Base-by-base conservation (phyloP, 53 echinoderm and acorn worm species). In the Zoroaster sp. region DNA sequence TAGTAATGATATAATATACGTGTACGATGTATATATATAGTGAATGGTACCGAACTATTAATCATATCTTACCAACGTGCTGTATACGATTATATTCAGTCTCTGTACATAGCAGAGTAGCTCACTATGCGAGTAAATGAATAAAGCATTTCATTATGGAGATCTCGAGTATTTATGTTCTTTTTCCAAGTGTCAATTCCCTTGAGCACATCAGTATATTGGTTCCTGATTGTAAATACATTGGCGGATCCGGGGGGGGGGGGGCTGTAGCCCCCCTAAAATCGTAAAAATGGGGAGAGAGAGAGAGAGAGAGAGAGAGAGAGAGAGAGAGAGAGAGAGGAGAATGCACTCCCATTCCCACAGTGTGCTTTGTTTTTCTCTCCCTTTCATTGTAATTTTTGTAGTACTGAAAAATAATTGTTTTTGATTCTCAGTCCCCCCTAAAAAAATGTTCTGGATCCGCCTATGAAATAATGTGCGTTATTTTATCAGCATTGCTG, bases 11-110 rank as follows among this genome's bases (percentile, higher is more conserved):
- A 83, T 66, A 51, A 70, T 78, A 54, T 59, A 81, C 83, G 39
- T 83, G 83, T 83, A 80, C 59, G 17, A 21, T 83, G 23, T 28
- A 55, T 79, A 32, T 78, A 78, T 36, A 71, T 85, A 85, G 47
- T 71, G 25, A 23, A 32, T 83, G 83, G 41, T 68, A 83, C 32
- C 83, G 18, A 59, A 63, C 69, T 45, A 43, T 68, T 83, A 66
- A 83, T 69, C 45, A 66, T 83, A 69, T 32, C 67, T 5, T 68
- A 68, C 67, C 32, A 43, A 68, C 17, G 51, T 49, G 77, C 77
- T 77, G 53, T 77, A 53, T 77, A 31, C 49, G 53, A 49, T 47
- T 77, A 13, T 77, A 77, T 74, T 20, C 17, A 35, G 83, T 83
- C 44, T n/a, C 23, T 42, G 32, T 68, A 45, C n/a, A 77, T 30